Evolutionary conservation across 2,797 vertebrate genomes (phyloP).

Genomic region (Poeciliopsis gracilis): DNA sequence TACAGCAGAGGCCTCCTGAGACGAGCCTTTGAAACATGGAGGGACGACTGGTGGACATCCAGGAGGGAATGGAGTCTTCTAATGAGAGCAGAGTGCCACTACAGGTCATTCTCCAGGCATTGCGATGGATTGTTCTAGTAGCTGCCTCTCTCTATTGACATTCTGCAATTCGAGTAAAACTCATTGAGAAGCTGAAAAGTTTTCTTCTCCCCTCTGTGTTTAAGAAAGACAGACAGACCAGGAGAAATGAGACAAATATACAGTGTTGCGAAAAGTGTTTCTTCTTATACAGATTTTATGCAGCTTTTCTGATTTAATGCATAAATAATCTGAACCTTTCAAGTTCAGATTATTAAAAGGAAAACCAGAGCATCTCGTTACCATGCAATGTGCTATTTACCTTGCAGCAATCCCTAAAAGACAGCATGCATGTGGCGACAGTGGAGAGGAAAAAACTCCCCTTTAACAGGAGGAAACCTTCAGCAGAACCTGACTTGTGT

Average conservation of each 20-base stretch:
- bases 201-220: not conserved
- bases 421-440: not conserved
- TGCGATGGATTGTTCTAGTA: not conserved
- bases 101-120: conserved; percentile 78
- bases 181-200: not conserved
- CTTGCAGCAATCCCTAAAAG: not conserved
- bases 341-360: too few species aligned
- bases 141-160: not conserved
- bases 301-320: not conserved
- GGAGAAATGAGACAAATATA: not conserved
- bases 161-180: not conserved
- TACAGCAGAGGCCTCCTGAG: conserved; percentile 72
- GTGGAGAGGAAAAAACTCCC: not conserved
- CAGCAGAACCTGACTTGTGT: not conserved
- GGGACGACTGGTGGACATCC: conserved; percentile 86
- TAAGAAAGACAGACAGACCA: not conserved
- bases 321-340: not conserved
- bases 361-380: not conserved
- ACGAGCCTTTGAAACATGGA: conserved; percentile 84
- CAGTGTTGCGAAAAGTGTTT: not conserved
- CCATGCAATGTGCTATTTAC: not conserved
- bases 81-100: conserved; percentile 86
- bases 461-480: not conserved
- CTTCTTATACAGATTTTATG: not conserved
- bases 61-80: conserved; percentile 86